Evolutionary conservation across 1,140 invertebrate genomes (phyloP).

Genomic region (Drosophila kurseongensis): DNA sequence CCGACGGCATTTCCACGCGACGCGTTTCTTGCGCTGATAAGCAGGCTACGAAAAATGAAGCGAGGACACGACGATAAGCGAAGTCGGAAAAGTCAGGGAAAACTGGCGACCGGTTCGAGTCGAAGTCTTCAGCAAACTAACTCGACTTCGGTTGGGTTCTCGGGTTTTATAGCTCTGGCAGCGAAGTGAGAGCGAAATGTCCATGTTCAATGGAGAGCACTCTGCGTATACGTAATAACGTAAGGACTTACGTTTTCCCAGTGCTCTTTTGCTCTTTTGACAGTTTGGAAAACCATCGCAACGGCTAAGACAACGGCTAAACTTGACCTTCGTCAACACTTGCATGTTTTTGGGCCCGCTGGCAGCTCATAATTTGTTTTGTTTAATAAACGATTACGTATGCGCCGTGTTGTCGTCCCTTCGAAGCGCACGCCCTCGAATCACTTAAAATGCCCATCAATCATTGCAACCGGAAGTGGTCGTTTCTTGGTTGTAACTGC

Average conservation of each 20-base stretch:
- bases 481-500: constrained; percentile 29
- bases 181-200: constrained; percentile 8
- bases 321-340: constrained; percentile 79
- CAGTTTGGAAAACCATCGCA: constrained; percentile 2
- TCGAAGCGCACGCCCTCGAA: constrained; percentile 6
- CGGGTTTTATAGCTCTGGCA: constrained; percentile 50
- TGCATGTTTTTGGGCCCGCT: constrained; percentile 41
- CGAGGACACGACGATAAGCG: constrained; percentile 38
- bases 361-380: constrained; percentile 37
- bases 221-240: constrained; percentile 32
- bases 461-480: constrained; percentile 47
- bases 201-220: not conserved
- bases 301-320: constrained; percentile 53
- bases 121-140: constrained; percentile 68
- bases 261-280: constrained; percentile 23
- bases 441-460: constrained; percentile 53
- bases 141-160: constrained; percentile 13
- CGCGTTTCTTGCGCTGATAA: constrained; percentile 42
- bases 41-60: constrained; percentile 27
- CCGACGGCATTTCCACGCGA: constrained; percentile 17
- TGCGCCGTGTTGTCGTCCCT: constrained; percentile 29
- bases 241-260: constrained; percentile 38
- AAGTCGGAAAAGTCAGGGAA: constrained; percentile 25
- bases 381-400: constrained; percentile 45
- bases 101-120: constrained; percentile 45